These are phyloP conservation scores for Ormyrus thymus DNA, from an alignment of 2,888 invertebrate species.

Conservation along the genomic window DNA sequence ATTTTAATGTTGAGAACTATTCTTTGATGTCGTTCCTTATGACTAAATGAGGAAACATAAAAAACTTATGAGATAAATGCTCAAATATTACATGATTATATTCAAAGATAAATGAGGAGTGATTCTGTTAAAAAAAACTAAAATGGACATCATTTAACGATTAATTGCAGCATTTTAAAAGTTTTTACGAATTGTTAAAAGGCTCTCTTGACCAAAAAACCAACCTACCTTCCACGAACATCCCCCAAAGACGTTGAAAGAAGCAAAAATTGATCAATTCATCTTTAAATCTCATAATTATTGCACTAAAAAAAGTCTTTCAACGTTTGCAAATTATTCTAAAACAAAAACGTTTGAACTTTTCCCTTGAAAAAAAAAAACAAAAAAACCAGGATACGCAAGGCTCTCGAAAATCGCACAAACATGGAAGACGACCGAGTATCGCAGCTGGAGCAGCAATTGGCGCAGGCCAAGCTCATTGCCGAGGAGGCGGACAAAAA, in stretches of 20 bases:
- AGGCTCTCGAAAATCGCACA: conserved; percentile 98
- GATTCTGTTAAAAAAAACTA: no score
- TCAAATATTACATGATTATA: no score
- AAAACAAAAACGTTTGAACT: conserved; percentile 23
- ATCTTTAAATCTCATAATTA: not conserved
- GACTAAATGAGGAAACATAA: no score
- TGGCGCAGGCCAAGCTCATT: conserved; percentile 99
- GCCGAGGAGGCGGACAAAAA: conserved; percentile 99
- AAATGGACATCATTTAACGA: no score
- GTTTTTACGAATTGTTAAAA: no score
- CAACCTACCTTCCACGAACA: not conserved
- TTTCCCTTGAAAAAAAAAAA: conserved; percentile 5
- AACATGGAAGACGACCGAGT: conserved; percentile 99
- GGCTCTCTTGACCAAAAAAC: no score
- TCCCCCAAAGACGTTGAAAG: conserved; percentile 34
- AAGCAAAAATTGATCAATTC: conserved; percentile 1
- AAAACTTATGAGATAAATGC: no score
- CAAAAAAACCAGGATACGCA: conserved; percentile 86
- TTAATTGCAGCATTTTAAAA: no score
- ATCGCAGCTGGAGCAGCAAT: conserved; percentile 96
- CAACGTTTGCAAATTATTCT: conserved; percentile 23
- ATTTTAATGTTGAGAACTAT: conserved; percentile 5
- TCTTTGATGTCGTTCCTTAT: no score
- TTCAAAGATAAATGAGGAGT: no score
- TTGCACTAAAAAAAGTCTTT: conserved; percentile 16